Conservation (phyloP, 2,797 vertebrate species). For the Microhierax caerulescens region DNA sequence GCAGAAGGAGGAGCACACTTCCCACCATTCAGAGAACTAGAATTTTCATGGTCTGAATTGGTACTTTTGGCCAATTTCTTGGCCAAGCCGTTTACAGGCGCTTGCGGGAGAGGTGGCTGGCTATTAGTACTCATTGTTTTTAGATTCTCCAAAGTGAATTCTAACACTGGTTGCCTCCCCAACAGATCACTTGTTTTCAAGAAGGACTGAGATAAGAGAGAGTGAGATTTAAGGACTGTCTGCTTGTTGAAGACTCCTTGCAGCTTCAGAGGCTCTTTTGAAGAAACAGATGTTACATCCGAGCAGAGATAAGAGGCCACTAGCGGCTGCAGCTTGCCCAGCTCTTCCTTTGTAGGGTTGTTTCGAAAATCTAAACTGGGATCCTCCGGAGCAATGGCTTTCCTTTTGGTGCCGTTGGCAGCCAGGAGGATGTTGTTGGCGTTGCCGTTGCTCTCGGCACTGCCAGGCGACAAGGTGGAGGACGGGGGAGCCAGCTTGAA, state of each 20-base stretch:
- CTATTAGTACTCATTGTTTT: constrained; percentile 91
- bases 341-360: constrained; percentile 83
- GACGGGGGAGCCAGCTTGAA: constrained; percentile 99
- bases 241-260: constrained; percentile 96
- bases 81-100: constrained; percentile 92
- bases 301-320: constrained; percentile 93
- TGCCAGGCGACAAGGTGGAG: constrained; percentile 93
- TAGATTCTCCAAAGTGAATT: constrained; percentile 90
- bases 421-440: constrained; percentile 92
- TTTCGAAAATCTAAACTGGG: constrained; percentile 86
- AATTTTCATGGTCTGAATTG: constrained; percentile 81
- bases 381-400: constrained; percentile 85
- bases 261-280: constrained; percentile 94
- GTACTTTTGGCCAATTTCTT: constrained; percentile 90
- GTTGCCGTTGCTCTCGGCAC: constrained; percentile 95
- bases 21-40: constrained; percentile 74
- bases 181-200: constrained; percentile 85
- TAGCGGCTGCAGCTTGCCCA: constrained; percentile 92
- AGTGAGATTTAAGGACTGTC: constrained; percentile 90
- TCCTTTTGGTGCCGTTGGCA: constrained; percentile 90
- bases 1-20: constrained; percentile 64
- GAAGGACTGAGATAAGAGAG: constrained; percentile 86
- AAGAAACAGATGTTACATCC: constrained; percentile 91
- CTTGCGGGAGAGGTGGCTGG: constrained; percentile 82
- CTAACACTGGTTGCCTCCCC: constrained; percentile 89